Evolutionary conservation across 35 echinoderm and acorn worm genomes (phyloP), one percentile per base, ranked within the genome.

Genomic region (Heliocidaris tuberculata): DNA sequence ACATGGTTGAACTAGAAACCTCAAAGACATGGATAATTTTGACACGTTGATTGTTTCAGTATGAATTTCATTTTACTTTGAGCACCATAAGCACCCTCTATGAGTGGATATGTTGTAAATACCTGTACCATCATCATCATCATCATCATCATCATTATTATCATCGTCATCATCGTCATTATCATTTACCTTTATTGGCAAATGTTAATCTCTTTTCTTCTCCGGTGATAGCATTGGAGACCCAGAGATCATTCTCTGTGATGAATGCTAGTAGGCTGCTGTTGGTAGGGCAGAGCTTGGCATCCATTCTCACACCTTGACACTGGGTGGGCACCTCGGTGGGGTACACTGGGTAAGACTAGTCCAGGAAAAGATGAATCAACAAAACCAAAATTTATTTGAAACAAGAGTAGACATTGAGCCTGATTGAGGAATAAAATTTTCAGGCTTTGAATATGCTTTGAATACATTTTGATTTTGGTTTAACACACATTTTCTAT

Each of bases 291-390:
- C 98, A 99, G 32, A 99, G 54, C 92, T 99, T 97, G 65, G 97
- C 92, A 96, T 99, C 98, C 88, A 99, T 96, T 70, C 98, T 85
- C 17, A 95, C 96, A 47, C 97, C 98, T 85, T 95, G 86, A 94
- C 95, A 96, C 49, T 97, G 94, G 29, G 94, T 97, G 35, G 94
- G 94, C 1, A 99, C 95, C 86, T 99, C 98, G 13, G 92, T 86
- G n/a, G 98, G 98, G 86, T 96, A 96, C 17, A 99, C 96, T 86
- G 98, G 98, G 71, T 99, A 96, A 48, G 94, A 86, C 98, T 99
- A 94, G 52, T 56, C 15, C 30, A 78, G 85, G 65, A 13, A 60
- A 94, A 85, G 91, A 21, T 17, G 31, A 42, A 42, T 42, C 48
- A 71, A 32, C n/a, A 32, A 94, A 60, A 94, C 54, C 9, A 30